Conservation (phyloP, 92 coral and sea anemone species). For the Micromussa lordhowensis region DNA sequence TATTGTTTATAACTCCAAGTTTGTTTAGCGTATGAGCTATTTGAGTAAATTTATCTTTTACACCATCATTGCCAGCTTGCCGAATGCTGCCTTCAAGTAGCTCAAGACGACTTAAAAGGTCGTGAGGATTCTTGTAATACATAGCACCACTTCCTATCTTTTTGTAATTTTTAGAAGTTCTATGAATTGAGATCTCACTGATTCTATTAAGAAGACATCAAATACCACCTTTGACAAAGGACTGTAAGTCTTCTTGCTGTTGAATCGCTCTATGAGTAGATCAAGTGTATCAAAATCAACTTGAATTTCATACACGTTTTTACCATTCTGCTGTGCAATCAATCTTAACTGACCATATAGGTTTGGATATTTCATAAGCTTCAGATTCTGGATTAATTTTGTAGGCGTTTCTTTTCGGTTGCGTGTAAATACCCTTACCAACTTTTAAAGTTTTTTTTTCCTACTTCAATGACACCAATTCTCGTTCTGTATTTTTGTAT, state of each 20-base stretch:
- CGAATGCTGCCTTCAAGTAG: conserved; percentile 3
- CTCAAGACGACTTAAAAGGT: neutral
- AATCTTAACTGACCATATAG: too few species aligned
- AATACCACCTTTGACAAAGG: conserved; percentile 3
- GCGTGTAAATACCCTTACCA: too few species aligned
- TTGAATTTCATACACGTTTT: too few species aligned
- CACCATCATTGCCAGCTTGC: conserved; percentile 32
- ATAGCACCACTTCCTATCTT: conserved; percentile 39
- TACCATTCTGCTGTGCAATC: too few species aligned
- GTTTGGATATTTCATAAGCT: too few species aligned
- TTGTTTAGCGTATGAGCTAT: conserved; percentile 27
- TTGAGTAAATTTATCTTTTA: conserved; percentile 14
- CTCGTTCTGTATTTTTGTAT: too few species aligned
- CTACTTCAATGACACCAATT: too few species aligned
- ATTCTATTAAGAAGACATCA: conserved; percentile 8
- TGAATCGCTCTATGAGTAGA: neutral
- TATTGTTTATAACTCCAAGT: neutral
- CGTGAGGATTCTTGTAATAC: neutral
- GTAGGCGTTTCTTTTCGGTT: too few species aligned
- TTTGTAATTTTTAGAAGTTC: conserved; percentile 28
- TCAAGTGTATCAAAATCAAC: conserved; percentile 24
- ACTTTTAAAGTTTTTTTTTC: too few species aligned
- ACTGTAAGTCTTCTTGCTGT: conserved; percentile 3
- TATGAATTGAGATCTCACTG: conserved; percentile 47
- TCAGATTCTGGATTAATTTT: too few species aligned